These are phyloP conservation scores for Lamproptera curius DNA, from an alignment of 2,888 invertebrate genomes.

Conservation along the genomic window DNA sequence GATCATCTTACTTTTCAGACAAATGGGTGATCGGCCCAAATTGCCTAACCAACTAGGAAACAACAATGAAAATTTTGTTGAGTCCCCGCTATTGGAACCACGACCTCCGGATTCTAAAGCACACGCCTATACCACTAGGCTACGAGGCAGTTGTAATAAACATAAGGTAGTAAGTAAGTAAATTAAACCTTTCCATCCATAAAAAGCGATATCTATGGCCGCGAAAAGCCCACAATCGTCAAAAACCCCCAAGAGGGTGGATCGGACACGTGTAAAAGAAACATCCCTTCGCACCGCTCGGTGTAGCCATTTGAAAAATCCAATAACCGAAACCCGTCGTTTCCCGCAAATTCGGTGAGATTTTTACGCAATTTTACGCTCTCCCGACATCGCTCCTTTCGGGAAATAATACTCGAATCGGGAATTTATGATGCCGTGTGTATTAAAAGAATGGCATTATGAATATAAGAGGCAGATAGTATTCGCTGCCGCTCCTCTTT, in stretches of 20 bases:
- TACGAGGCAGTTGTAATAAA: too few species aligned
- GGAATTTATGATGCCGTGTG: neutral
- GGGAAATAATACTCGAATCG: constrained; percentile 1
- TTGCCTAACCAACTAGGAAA: too few species aligned
- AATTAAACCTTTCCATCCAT: too few species aligned
- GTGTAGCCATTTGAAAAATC: constrained; percentile 21
- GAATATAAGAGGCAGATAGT: neutral
- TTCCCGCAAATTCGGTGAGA: constrained; percentile 12
- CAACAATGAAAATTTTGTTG: too few species aligned
- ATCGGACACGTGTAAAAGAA: constrained; percentile 1
- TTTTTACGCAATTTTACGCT: constrained; percentile 16
- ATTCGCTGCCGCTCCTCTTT: neutral
- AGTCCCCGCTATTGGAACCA: too few species aligned
- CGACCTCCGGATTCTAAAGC: too few species aligned
- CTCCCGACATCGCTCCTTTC: neutral
- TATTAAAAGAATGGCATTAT: constrained; percentile 1
- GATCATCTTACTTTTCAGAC: too few species aligned
- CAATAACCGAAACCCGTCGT: constrained; percentile 16
- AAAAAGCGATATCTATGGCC: neutral
- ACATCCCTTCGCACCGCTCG: constrained; percentile 15
- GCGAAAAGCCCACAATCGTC: neutral
- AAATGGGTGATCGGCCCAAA: too few species aligned
- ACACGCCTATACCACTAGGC: too few species aligned
- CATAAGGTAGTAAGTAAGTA: too few species aligned
- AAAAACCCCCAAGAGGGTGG: neutral